Conservation (phyloP, 37 sponge, comb jelly and placozoan genomes). For the Cliona cf. orientalis region DNA sequence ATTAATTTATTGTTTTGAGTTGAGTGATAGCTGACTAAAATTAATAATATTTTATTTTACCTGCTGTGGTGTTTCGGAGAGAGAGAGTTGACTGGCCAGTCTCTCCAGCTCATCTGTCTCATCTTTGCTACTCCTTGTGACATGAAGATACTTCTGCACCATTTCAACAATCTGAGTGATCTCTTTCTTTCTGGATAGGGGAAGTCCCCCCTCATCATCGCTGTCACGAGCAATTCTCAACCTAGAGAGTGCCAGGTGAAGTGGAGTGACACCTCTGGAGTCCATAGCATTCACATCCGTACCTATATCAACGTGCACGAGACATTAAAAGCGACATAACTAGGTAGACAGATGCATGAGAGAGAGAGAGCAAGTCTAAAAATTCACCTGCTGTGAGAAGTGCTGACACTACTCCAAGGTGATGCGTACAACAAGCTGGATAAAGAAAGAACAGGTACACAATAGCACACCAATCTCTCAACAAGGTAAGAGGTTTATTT, state of each 20-base stretch:
- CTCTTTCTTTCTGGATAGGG: slow-evolving; percentile 36
- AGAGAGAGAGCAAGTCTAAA: not conserved
- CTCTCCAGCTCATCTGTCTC: slow-evolving; percentile 56
- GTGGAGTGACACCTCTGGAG: slow-evolving; percentile 57
- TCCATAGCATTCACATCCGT: slow-evolving; percentile 62
- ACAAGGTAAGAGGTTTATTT: too few relatives aligned
- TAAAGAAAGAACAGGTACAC: not conserved
- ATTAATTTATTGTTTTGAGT: too few relatives aligned
- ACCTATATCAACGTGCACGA: slow-evolving; percentile 17
- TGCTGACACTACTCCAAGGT: slow-evolving; percentile 61
- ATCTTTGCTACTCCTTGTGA: slow-evolving; percentile 28
- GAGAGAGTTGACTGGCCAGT: slow-evolving; percentile 56
- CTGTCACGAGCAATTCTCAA: slow-evolving; percentile 41
- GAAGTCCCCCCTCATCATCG: slow-evolving; percentile 9
- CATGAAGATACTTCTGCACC: slow-evolving; percentile 56
- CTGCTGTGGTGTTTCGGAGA: slow-evolving; percentile 67
- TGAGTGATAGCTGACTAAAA: not conserved
- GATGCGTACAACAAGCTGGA: slow-evolving; percentile 62
- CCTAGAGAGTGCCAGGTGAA: slow-evolving; percentile 69
- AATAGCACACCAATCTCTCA: not conserved
- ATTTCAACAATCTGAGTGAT: slow-evolving; percentile 61
- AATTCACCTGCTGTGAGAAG: slow-evolving; percentile 63
- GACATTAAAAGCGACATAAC: not conserved
- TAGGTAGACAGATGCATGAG: not conserved
- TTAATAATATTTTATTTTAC: too few relatives aligned